Conservation (phyloP, 2,113 vertebrate genomes). For the Turdus rufiventris region DNA sequence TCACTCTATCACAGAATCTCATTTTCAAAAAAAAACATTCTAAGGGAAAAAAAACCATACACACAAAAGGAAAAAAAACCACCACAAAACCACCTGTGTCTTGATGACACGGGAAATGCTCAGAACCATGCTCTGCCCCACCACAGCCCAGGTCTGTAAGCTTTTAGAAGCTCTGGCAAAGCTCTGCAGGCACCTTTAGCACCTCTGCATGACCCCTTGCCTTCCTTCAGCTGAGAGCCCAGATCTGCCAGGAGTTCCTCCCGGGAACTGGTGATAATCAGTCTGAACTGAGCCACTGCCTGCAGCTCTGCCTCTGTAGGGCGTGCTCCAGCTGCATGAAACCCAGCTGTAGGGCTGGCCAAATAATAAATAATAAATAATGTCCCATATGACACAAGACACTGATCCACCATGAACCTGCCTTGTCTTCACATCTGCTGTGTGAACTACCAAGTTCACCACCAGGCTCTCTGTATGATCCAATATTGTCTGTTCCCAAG, state of each 20-base stretch:
- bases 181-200: not conserved
- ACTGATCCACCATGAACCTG: not conserved
- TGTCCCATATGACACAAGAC: not conserved
- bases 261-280: not conserved
- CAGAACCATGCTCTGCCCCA: not conserved
- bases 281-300: not conserved
- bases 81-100: not conserved
- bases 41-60: not conserved
- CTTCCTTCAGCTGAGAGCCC: not conserved
- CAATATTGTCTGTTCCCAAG: not conserved
- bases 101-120: not conserved
- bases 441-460: not conserved
- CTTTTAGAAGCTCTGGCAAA: not conserved
- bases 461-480: not conserved
- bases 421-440: not conserved
- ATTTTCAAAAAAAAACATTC: not conserved
- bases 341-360: not conserved
- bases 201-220: not conserved
- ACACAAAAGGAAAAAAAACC: not conserved
- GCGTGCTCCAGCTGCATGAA: not conserved
- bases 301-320: not conserved
- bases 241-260: not conserved
- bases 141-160: not conserved
- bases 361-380: not conserved
- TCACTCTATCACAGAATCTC: fast-evolving